phyloP scores from a whole-genome alignment of 2,797 vertebrate genomes.

The Notolabrus celidotus region DNA sequence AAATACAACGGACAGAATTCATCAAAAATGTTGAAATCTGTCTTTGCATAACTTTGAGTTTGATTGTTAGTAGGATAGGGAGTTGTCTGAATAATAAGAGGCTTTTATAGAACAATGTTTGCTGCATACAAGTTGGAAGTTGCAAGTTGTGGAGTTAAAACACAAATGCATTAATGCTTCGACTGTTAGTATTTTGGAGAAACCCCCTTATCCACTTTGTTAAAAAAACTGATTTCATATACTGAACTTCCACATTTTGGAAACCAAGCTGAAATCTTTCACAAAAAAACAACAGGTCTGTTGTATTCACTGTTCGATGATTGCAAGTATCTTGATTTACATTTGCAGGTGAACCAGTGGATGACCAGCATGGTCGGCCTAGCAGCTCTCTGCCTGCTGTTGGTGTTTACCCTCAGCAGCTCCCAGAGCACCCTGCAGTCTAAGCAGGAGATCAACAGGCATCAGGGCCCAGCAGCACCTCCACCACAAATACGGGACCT shows the following conservation, averaged over 20 bases:
- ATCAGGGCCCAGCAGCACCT: constrained; percentile 43
- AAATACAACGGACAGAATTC: constrained; percentile 2
- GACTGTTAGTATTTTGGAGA: too few relatives aligned
- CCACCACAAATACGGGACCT: constrained; percentile 44
- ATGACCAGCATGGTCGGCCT: constrained; percentile 52
- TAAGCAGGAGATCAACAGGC: constrained; percentile 38
- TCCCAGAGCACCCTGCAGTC: constrained; percentile 72
- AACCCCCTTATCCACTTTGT: too few relatives aligned
- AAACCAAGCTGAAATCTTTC: too few relatives aligned
- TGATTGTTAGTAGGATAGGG: background rate
- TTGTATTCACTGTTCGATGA: too few relatives aligned
- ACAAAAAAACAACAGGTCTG: too few relatives aligned
- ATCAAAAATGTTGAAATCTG: constrained; percentile 8
- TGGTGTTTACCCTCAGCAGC: constrained; percentile 71
- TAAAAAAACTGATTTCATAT: too few relatives aligned
- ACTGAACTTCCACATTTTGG: too few relatives aligned
- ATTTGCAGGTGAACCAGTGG: constrained; percentile 10
- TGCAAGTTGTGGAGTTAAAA: background rate
- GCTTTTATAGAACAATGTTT: background rate
- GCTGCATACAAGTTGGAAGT: background rate
- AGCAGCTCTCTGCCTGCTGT: constrained; percentile 66
- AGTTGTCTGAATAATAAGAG: too few relatives aligned
- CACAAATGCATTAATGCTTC: background rate
- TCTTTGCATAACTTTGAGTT: background rate
- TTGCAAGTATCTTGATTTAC: background rate